Conservation (phyloP, 2,888 invertebrate species). For the Limnephilus marmoratus region DNA sequence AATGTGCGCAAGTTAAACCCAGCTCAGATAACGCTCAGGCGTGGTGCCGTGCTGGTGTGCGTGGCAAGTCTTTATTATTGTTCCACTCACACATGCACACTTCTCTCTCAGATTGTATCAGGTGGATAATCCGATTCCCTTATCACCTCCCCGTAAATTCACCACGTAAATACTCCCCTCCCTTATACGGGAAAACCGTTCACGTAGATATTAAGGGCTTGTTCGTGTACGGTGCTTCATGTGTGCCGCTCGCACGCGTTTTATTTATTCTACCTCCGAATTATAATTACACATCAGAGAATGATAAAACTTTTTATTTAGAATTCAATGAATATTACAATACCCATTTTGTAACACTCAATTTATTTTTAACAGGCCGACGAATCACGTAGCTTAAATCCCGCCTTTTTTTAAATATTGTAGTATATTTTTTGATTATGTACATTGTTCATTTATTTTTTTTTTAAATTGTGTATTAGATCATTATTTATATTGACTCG, state of each 20-base stretch:
- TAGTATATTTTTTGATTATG: background rate
- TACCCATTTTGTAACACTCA: background rate
- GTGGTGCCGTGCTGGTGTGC: background rate
- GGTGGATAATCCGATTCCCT: conserved; percentile 62
- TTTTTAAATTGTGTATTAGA: background rate
- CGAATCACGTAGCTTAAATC: background rate
- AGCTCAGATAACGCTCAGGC: conserved; percentile 3
- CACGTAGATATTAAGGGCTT: conserved; percentile 48
- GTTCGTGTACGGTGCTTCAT: conserved; percentile 36
- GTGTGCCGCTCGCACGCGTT: conserved; percentile 30
- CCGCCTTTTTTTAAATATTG: background rate
- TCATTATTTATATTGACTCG: background rate
- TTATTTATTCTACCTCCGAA: conserved; percentile 36
- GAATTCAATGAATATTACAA: background rate
- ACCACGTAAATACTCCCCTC: conserved; percentile 56
- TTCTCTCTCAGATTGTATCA: conserved; percentile 56
- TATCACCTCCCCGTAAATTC: conserved; percentile 63
- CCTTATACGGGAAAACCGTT: conserved; percentile 26
- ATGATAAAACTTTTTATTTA: background rate
- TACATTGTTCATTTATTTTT: too few relatives aligned
- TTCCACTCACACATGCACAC: conserved; percentile 24
- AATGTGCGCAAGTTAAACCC: background rate
- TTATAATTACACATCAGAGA: conserved; percentile 10
- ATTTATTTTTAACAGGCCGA: background rate
- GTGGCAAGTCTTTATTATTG: conserved; percentile 12